A percentile compares a stretch with the other conserved stretches of the same genome.
These are phyloP conservation scores for Eolophus roseicapilla DNA, from an alignment of 2,113 vertebrate species.

Conservation along the genomic window DNA sequence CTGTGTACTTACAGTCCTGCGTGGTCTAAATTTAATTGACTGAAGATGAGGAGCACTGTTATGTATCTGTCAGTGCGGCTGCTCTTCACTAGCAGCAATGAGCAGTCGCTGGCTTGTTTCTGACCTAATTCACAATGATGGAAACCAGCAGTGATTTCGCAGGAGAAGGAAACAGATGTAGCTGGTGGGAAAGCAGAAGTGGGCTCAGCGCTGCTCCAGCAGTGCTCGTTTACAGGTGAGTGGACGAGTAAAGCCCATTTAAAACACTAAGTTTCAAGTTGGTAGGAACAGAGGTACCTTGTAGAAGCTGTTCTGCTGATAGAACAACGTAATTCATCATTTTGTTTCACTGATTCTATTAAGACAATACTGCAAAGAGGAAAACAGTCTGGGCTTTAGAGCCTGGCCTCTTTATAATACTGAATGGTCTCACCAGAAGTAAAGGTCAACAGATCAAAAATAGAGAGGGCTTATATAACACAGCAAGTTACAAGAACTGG, in stretches of 20 bases:
- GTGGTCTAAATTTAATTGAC: constrained; percentile 32
- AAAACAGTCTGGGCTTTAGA: not conserved
- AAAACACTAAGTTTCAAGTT: not conserved
- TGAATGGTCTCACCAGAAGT: not conserved
- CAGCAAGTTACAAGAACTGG: not conserved
- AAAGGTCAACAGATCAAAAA: not conserved
- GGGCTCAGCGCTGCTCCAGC: not conserved
- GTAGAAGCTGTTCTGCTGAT: not conserved
- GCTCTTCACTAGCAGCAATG: not conserved
- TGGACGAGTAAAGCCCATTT: not conserved
- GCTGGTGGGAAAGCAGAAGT: constrained; percentile 11
- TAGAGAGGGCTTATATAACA: not conserved
- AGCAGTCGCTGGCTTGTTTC: constrained; percentile 18
- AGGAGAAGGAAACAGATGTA: not conserved
- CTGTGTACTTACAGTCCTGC: not conserved
- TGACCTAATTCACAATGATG: constrained; percentile 21
- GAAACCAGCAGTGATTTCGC: constrained; percentile 27
- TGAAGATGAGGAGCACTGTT: constrained; percentile 19
- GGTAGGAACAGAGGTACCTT: not conserved
- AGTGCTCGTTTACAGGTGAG: not conserved
- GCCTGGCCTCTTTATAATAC: not conserved
- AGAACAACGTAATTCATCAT: not conserved
- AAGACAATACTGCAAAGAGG: not conserved
- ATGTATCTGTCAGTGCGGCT: not conserved
- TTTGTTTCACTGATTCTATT: not conserved